Percentiles rank a stretch among this genome's conserved stretches.
phyloP scores from a whole-genome alignment of 2,797 vertebrate species.

The Fistularia commersonii region DNA sequence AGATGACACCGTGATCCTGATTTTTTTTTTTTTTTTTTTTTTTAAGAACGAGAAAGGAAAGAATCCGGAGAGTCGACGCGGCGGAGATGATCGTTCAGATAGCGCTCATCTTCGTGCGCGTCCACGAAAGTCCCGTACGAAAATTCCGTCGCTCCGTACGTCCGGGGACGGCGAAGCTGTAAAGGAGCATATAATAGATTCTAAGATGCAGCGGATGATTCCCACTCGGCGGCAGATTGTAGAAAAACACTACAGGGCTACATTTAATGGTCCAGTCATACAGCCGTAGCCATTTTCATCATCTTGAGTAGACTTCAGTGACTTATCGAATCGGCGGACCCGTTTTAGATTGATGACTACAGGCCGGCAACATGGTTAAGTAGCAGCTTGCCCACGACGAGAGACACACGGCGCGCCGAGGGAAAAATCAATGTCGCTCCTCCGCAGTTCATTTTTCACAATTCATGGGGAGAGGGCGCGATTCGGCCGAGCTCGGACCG shows the following conservation, averaged over 20 bases:
- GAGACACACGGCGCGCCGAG: constrained; percentile 54
- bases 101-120: too few relatives aligned
- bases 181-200: constrained; percentile 10
- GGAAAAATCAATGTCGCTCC: constrained; percentile 66
- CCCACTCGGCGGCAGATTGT: constrained; percentile 41
- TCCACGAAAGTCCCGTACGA: too few relatives aligned
- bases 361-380: constrained; percentile 65
- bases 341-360: constrained; percentile 70
- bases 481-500: too few relatives aligned
- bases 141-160: too few relatives aligned
- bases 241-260: constrained; percentile 44
- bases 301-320: constrained; percentile 61
- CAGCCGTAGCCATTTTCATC: constrained; percentile 56
- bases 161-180: too few relatives aligned
- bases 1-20: too few relatives aligned
- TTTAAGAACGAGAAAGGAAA: too few relatives aligned
- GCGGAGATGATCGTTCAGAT: too few relatives aligned
- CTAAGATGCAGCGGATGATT: constrained; percentile 13
- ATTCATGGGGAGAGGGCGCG: too few relatives aligned
- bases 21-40: too few relatives aligned
- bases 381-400: constrained; percentile 60
- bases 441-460: constrained; percentile 58
- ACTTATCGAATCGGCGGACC: constrained; percentile 62
- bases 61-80: too few relatives aligned
- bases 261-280: constrained; percentile 50